A percentile compares a stretch with the other conserved stretches of the same genome.
Evolutionary conservation across 2,113 vertebrate genomes (phyloP).

Genomic region (Dipodomys merriami): DNA sequence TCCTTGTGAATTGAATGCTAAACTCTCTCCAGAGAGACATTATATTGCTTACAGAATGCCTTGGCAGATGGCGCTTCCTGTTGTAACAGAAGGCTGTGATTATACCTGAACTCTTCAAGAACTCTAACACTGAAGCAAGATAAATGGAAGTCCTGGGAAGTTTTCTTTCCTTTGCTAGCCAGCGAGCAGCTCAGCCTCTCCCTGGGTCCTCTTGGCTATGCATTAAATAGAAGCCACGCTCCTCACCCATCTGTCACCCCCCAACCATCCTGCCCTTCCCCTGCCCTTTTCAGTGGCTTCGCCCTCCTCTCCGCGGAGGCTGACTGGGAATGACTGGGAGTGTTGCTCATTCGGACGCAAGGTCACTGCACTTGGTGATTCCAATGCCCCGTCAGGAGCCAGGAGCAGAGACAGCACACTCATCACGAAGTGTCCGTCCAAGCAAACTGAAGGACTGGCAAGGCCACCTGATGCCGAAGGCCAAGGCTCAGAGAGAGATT

Average conservation of each 20-base stretch:
- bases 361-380: constrained; percentile 38
- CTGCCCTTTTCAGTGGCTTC: background rate
- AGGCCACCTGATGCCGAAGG: constrained; percentile 74
- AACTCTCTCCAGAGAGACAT: constrained; percentile 89
- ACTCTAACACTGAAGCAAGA: constrained; percentile 86
- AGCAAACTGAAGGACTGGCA: constrained; percentile 71
- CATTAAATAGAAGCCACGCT: background rate
- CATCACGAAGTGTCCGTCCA: constrained; percentile 68
- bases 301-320: background rate
- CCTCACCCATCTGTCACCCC: background rate
- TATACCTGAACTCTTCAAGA: constrained; percentile 92
- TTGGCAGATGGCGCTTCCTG: constrained; percentile 90
- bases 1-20: constrained; percentile 91
- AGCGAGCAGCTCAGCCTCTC: background rate
- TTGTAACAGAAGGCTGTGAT: constrained; percentile 90
- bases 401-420: constrained; percentile 60
- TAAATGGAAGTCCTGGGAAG: constrained; percentile 84
- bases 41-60: constrained; percentile 89
- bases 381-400: constrained; percentile 53
- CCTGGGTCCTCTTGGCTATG: background rate
- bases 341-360: constrained; percentile 53
- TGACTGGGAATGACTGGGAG: constrained; percentile 41
- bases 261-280: background rate
- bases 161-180: constrained; percentile 64
- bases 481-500: constrained; percentile 51